A percentile compares a stretch with the other conserved stretches of the same genome.
phyloP scores from a whole-genome alignment of 2,888 invertebrate species.

The Trypoxylon attenuatum region DNA sequence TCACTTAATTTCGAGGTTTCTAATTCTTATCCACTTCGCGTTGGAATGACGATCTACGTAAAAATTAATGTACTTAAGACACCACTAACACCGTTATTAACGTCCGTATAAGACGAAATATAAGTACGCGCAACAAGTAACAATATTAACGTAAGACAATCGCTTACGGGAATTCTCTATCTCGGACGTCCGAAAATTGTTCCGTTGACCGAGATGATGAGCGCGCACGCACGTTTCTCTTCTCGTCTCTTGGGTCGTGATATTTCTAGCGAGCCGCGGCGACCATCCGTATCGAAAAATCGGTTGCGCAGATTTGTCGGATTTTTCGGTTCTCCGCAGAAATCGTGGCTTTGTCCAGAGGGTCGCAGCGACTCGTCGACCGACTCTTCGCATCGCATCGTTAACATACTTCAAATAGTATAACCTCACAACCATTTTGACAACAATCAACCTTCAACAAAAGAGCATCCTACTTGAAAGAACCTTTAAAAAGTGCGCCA shows the following conservation, averaged over 20 bases:
- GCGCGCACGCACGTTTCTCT: slow-evolving; percentile 38
- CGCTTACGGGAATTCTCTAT: too few species aligned
- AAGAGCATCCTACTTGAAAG: slow-evolving; percentile 65
- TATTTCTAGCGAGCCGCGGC: slow-evolving; percentile 11
- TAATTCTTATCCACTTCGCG: too few species aligned
- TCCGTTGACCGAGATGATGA: too few species aligned
- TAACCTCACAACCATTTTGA: slow-evolving; percentile 73
- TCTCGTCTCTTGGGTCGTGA: slow-evolving; percentile 28
- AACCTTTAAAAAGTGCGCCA: slow-evolving; percentile 65
- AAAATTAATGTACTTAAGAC: not conserved
- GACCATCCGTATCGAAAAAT: not conserved
- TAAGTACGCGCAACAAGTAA: slow-evolving; percentile 18
- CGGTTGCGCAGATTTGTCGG: not conserved
- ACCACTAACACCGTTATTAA: not conserved
- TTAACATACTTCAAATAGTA: slow-evolving; percentile 67
- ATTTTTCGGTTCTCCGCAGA: too few species aligned
- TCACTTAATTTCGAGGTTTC: too few species aligned
- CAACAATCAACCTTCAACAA: slow-evolving; percentile 72
- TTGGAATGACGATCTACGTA: not conserved
- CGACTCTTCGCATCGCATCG: slow-evolving; percentile 38
- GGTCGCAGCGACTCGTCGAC: slow-evolving; percentile 17
- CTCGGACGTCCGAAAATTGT: too few species aligned
- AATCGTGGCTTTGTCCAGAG: not conserved
- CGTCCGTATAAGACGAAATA: not conserved
- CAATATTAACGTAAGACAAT: slow-evolving; percentile 22